These are phyloP conservation scores for Spinus pinus DNA, from an alignment of 2,797 vertebrate genomes.

Conservation along the genomic window DNA sequence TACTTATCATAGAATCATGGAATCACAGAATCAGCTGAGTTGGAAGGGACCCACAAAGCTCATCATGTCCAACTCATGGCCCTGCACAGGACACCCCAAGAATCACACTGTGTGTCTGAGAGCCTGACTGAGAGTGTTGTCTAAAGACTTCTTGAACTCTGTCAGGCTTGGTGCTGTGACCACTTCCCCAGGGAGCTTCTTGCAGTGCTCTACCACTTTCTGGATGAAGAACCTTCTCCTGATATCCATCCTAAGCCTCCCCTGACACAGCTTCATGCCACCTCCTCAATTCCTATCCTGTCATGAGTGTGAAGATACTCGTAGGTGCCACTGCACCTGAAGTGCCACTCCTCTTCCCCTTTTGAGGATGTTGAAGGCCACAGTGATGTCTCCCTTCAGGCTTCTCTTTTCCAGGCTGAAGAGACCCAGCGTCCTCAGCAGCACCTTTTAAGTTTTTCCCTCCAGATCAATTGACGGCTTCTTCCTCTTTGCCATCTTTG, in stretches of 20 bases:
- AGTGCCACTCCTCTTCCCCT: neutral
- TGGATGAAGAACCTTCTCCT: neutral
- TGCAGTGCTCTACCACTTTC: fast-evolving
- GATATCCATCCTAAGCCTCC: fast-evolving
- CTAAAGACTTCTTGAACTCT: neutral
- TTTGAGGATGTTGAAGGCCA: neutral
- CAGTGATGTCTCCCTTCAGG: neutral
- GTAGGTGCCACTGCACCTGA: neutral
- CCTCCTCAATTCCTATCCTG: neutral
- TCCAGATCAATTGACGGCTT: neutral
- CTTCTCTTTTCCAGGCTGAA: neutral
- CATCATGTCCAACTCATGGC: fast-evolving
- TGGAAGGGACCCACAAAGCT: neutral
- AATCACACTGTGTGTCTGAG: neutral
- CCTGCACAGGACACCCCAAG: neutral
- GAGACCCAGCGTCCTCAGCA: neutral
- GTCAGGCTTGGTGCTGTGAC: neutral
- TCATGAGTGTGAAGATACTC: neutral
- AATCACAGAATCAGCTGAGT: neutral
- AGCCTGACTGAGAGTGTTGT: neutral
- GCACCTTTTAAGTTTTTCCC: neutral
- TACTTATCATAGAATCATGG: neutral
- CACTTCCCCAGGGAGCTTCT: neutral
- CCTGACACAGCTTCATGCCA: fast-evolving
- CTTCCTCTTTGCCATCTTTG: fast-evolving